Evolutionary conservation across 2,888 invertebrate species (phyloP), one percentile per base, ranked within the genome.

Genomic region (Acrobasis suavella): DNA sequence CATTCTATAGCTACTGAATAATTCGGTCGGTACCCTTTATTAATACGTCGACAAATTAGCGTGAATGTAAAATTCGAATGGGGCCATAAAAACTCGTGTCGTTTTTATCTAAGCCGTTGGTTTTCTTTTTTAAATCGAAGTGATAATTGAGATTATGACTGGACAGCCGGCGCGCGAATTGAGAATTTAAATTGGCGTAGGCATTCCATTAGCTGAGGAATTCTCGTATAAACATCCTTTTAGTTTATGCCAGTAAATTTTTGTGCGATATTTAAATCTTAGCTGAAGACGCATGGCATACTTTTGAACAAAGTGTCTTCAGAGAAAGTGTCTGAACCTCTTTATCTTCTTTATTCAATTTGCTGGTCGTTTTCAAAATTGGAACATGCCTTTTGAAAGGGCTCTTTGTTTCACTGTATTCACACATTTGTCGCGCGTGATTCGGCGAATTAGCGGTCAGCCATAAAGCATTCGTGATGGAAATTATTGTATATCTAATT

Each of bases 81-180:
- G 76, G 80, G 86, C 80, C 70, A 86, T 90, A 91, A 90, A 90
- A 86, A 87, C 82, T 82, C 77, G 75, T 87, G 85, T 89, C 83
- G 81, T 86, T 87, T 85, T 77, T 72, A 70, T 74, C 68, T 67
- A 67, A 66, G 69, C 77, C 75, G 80, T 74, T 78, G 78, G 80
- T 79, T 87, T 86, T 83, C 78, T 84, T 86, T 85, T 83, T 89
- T 86, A 86, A 85, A 81, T 84, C 49, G 80, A 89, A 82, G 91
- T 91, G 91, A 91, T 91, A 91, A 91, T 91, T 91, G 90, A 88
- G 84, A 91, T 91, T 89, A 91, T 88, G 87, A 87, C 83, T 77
- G 81, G 83, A 78, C 83, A 78, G 76, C 72, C 69, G 69, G 75
- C 76, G 78, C 72, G 73, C 67, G 67, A 68, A 69, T 72, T 71